Conservation (phyloP, 2,797 vertebrate species). For the Tiaroga cobitis region DNA sequence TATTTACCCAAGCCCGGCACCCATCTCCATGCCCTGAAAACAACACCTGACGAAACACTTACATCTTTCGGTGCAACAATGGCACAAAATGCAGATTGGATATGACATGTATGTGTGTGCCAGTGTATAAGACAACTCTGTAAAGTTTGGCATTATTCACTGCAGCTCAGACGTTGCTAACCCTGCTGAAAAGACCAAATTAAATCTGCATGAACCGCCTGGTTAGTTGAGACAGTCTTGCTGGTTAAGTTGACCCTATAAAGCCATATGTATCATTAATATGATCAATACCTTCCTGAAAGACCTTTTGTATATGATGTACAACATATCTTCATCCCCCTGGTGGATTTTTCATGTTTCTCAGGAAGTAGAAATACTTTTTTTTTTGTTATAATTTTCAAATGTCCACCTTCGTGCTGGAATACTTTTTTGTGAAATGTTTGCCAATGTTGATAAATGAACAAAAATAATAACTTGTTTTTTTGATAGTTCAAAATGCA, state of each 20-base stretch:
- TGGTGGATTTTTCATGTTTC: slow-evolving; percentile 8
- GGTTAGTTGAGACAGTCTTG: not conserved
- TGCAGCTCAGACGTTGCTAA: slow-evolving; percentile 26
- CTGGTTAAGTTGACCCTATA: not conserved
- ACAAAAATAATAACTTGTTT: not conserved
- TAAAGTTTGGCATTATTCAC: slow-evolving; percentile 45
- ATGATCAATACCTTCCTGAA: not conserved
- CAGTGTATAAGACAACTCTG: not conserved
- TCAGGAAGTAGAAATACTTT: not conserved
- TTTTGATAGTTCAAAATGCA: not conserved
- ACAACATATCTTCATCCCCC: not conserved
- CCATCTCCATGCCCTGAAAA: slow-evolving; percentile 66
- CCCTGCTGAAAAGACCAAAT: slow-evolving; percentile 14
- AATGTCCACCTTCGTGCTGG: not conserved
- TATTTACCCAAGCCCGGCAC: slow-evolving; percentile 74
- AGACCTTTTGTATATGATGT: not conserved
- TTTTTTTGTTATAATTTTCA: not conserved
- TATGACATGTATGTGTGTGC: slow-evolving; percentile 53
- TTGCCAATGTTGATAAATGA: not conserved
- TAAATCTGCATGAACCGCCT: not conserved
- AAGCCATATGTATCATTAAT: not conserved
- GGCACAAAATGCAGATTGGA: slow-evolving; percentile 60
- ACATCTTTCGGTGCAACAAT: slow-evolving; percentile 72
- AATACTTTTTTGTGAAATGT: not conserved
- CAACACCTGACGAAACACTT: slow-evolving; percentile 79